phyloP scores from a whole-genome alignment of 64 coral and sea anemone genomes.

The Stichodactyla helianthus region DNA sequence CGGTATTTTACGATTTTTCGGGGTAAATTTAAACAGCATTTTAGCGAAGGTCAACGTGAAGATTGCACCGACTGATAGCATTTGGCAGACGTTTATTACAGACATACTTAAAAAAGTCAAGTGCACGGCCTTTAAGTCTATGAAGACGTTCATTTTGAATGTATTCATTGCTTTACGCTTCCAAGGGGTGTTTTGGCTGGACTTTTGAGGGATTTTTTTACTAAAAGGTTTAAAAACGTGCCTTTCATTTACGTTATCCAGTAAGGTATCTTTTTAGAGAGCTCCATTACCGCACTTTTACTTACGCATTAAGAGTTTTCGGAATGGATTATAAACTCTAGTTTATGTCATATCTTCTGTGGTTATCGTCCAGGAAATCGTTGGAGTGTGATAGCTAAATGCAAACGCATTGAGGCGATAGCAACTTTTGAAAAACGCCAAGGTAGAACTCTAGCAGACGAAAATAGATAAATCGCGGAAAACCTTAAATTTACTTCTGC shows the following conservation, averaged over 20 bases:
- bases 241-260: not conserved
- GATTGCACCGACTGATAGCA: not conserved
- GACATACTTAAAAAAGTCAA: not conserved
- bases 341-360: not conserved
- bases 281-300: not conserved
- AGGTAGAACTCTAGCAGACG: no score
- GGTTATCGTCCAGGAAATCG: not conserved
- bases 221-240: not conserved
- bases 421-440: no score
- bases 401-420: not conserved
- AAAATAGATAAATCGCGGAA: no score
- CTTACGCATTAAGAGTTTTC: not conserved
- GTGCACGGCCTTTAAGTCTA: not conserved
- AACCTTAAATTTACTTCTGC: no score
- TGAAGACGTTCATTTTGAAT: not conserved
- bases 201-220: not conserved
- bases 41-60: not conserved
- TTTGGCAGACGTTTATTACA: not conserved
- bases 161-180: not conserved
- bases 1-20: not conserved
- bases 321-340: not conserved
- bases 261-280: not conserved
- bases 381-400: not conserved
- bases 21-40: not conserved
- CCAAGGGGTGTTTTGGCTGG: not conserved